Base-by-base conservation (phyloP, 2,888 invertebrate species). In the Eupithecia abbreviata region DNA sequence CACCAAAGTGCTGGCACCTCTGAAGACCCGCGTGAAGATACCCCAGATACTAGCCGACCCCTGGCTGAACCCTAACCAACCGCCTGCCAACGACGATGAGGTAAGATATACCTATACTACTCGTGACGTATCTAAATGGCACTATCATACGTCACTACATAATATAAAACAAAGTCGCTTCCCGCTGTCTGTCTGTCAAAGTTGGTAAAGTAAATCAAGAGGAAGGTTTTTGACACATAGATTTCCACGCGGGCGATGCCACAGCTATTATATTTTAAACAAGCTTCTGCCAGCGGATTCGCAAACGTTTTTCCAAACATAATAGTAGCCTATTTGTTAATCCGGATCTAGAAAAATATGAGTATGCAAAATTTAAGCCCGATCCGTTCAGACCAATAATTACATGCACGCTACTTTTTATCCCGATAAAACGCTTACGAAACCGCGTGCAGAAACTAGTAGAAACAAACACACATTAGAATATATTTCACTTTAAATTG, bases 1-100 rank as follows among this genome's bases (percentile, higher is more conserved):
- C 78, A 95, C 96, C 79, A 96, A 96, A 87, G 96, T 98, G 82
- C 90, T 98, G 77, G 95, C 97, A 3, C 97, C 98, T 0, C 91
- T 97, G 78, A 96, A 96, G 84, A 87, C 95, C 72, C 95, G 98
- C 73, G 95, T 96, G 65, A 95, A 95, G 83, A 96, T 98, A 78
- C 92, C 95, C 3, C 96, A 96, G 81, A 97, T 98, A 82, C 96
- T 96, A 80, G 95, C 93, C 66, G 97, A 98, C 88, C 85, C 95
- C 45, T 98, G 98, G 98, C 94, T 96, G 77, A 92, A 89, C 78
- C 93, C 93, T 7, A 91, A 90, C 85, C 92, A 91, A 81, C 81
- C 88, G 3, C 78, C 86, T n/a, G 75, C 86, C 1, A 93, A 90
- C 85, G 90, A 92, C 43, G 93, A 93, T 81, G 93, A 94, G 75